Conservation (phyloP, 2,888 invertebrate species). For the Luperina testacea region DNA sequence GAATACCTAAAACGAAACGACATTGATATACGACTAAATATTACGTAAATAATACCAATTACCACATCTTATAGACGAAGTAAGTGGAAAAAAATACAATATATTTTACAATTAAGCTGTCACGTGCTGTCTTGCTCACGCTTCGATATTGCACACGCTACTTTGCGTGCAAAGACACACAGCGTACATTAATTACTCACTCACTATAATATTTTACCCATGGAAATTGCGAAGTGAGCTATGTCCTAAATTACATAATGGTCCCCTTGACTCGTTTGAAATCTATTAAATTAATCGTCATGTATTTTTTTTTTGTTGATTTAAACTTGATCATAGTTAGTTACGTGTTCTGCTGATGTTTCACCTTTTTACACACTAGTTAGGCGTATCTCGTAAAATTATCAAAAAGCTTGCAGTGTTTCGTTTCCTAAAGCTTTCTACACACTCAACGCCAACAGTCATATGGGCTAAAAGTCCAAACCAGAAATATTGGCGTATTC, state of each 20-base stretch:
- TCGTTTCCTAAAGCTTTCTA: not conserved
- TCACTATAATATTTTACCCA: conserved; percentile 28
- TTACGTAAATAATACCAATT: conserved; percentile 52
- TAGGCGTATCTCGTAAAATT: no score
- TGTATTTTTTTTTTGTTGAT: not conserved
- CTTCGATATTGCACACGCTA: conserved; percentile 67
- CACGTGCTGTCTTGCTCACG: conserved; percentile 48
- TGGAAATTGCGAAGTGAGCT: conserved; percentile 28
- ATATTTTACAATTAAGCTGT: conserved; percentile 59
- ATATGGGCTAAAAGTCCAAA: no score
- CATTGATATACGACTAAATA: conserved; percentile 31
- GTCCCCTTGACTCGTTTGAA: conserved; percentile 26
- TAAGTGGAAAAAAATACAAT: conserved; percentile 39
- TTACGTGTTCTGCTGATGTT: not conserved
- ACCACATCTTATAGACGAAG: conserved; percentile 32
- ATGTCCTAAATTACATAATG: conserved; percentile 20
- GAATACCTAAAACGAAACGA: conserved; percentile 21
- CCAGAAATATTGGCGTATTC: no score
- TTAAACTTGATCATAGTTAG: not conserved
- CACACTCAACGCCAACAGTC: no score
- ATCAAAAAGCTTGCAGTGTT: not conserved
- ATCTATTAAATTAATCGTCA: not conserved
- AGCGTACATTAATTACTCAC: conserved; percentile 48
- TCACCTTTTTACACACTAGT: not conserved
- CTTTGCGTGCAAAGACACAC: conserved; percentile 67